Base-by-base conservation (phyloP, 2,113 vertebrate genomes). In the Phyllopteryx taeniolatus region DNA sequence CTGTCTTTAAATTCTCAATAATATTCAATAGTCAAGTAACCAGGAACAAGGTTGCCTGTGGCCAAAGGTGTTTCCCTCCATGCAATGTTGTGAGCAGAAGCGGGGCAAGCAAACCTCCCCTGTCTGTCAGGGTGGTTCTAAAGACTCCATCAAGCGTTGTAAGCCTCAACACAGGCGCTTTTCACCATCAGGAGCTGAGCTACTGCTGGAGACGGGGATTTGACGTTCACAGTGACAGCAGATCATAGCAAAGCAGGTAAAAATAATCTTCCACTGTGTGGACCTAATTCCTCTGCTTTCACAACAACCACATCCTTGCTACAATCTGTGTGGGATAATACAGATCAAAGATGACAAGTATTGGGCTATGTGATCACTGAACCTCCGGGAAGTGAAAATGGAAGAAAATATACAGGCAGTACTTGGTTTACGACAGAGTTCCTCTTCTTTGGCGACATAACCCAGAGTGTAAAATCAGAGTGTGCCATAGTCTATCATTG, bases 251-350 rank as follows among this genome's bases (percentile, higher is more conserved):
- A 51, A 79, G 65, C 83, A 79, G 68, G 76, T 76, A 71, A 82
- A 78, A 85, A 86, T 76, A 79, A 87, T 85, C 76, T 79, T 76
- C 70, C 61, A 68, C 59, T 14, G 22, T 73, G 74, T 81, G 35
- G 65, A 73, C 74, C 60, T 47, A 22, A 76, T 75, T 81, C 69
- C n/a, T 56, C n/a, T 2, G 8, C 53, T 56, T 22, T 56, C 73
- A 77, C 64, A 54, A 66, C 35, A 54, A 54, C 14, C 20, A 51
- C 68, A 72, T 72, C 44, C 65, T 76, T 33, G 8, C 9, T 79
- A 53, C 61, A 66, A 66, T 67, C 68, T 63, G 42, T 72, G 59
- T 53, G 27, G 31, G 60, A 70, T 63, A 73, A 73, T 44, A n/a
- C 19, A 75, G n/a, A 42, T 62, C 68, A 67, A 67, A 67, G 0